These are phyloP conservation scores for Gambelia wislizenii DNA, from an alignment of 2,797 vertebrate species.

Conservation along the genomic window DNA sequence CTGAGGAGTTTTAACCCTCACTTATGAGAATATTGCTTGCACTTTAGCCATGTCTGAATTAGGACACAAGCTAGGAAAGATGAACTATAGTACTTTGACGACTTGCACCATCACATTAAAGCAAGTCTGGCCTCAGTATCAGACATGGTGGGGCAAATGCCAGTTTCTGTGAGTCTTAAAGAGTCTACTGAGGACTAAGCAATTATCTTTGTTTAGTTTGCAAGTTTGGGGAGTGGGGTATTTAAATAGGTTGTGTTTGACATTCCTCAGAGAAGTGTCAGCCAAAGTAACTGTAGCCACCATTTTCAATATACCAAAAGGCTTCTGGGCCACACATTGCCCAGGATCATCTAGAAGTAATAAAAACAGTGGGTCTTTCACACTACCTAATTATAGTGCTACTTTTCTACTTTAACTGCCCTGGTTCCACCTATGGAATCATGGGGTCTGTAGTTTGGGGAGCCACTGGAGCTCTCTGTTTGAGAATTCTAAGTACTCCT, in stretches of 20 bases:
- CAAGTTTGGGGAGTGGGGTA: too few species aligned
- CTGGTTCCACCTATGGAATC: too few species aligned
- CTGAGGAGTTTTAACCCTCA: conserved; percentile 6
- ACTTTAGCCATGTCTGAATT: neutral
- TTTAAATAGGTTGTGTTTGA: neutral
- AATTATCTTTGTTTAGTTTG: too few species aligned
- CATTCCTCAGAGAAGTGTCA: neutral
- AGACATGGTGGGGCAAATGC: neutral
- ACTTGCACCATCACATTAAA: neutral
- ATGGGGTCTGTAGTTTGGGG: too few species aligned
- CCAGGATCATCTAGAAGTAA: too few species aligned
- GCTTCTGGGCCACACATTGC: too few species aligned
- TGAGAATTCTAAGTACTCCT: too few species aligned
- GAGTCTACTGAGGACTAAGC: neutral
- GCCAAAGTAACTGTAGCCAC: neutral
- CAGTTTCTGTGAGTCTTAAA: neutral
- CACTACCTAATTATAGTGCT: too few species aligned
- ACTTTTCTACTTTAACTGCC: too few species aligned
- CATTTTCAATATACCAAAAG: too few species aligned
- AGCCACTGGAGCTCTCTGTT: too few species aligned
- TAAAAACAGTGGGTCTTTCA: too few species aligned
- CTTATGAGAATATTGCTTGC: neutral
- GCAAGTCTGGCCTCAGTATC: neutral
- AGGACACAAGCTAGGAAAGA: neutral
- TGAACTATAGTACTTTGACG: neutral